Percentiles rank a stretch among this genome's conserved stretches.
phyloP scores from a whole-genome alignment of 2,888 invertebrate species.

The Cerceris ruficornis region DNA sequence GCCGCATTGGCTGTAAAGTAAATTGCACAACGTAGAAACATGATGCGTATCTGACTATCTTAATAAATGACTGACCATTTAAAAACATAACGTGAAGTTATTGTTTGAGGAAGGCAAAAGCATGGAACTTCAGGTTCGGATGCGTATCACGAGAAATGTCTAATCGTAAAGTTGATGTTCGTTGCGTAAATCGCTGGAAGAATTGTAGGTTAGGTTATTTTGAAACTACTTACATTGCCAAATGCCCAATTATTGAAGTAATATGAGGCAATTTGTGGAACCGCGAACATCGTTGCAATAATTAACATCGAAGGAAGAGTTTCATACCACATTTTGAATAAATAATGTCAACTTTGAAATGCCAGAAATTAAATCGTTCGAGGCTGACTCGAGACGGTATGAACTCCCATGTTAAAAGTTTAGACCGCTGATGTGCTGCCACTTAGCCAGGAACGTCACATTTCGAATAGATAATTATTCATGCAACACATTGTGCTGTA shows the following conservation, averaged over 20 bases:
- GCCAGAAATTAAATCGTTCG: neutral
- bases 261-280: constrained; percentile 12
- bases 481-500: too few species aligned
- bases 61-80: too few species aligned
- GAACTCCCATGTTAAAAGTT: too few species aligned
- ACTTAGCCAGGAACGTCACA: too few species aligned
- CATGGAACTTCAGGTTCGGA: too few species aligned
- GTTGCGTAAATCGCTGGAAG: too few species aligned
- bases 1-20: constrained; percentile 42
- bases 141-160: neutral
- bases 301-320: constrained; percentile 60
- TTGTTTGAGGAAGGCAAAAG: too few species aligned
- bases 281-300: constrained; percentile 24
- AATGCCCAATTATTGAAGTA: accelerated
- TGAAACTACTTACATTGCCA: constrained; percentile 45
- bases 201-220: constrained; percentile 43
- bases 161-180: neutral
- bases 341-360: neutral
- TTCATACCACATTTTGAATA: constrained; percentile 73
- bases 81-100: too few species aligned
- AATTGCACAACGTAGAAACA: neutral
- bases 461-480: too few species aligned
- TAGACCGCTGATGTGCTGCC: too few species aligned
- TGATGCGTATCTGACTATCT: too few species aligned
- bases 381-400: too few species aligned